Evolutionary conservation across 2,797 vertebrate genomes (phyloP).

Genomic region (Simalia tracyae): DNA sequence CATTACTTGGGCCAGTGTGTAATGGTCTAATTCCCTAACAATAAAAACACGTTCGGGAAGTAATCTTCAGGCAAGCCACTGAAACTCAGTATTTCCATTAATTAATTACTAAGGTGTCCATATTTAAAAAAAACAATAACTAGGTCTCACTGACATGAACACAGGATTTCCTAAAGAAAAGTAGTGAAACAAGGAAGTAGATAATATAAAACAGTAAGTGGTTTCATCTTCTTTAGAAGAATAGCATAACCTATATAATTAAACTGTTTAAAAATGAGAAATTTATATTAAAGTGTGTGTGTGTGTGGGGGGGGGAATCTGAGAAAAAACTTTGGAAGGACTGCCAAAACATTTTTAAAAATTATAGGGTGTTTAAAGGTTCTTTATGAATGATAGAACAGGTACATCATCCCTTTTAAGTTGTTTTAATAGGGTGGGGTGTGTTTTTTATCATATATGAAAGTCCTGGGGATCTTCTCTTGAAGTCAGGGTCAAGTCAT

Average conservation of each 20-base stretch:
- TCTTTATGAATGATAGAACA: conserved; percentile 6
- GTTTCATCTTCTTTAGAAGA: conserved; percentile 20
- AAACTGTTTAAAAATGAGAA: conserved; percentile 15
- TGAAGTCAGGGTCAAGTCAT: conserved; percentile 19
- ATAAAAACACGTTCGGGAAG: conserved; percentile 35
- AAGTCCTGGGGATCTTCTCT: conserved; percentile 24
- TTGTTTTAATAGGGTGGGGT: conserved; percentile 14
- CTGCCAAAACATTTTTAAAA: conserved; percentile 18
- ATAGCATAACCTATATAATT: background rate
- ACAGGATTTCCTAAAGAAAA: conserved; percentile 34
- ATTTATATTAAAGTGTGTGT: background rate
- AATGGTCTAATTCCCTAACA: conserved; percentile 40
- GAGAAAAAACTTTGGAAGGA: background rate
- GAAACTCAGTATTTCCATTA: conserved; percentile 9
- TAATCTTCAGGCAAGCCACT: conserved; percentile 7
- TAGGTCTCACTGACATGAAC: conserved; percentile 24
- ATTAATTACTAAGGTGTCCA: conserved; percentile 19
- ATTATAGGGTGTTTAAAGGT: background rate
- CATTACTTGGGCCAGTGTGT: conserved; percentile 47
- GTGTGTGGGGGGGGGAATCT: background rate
- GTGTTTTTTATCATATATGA: conserved; percentile 34
- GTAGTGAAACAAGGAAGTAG: conserved; percentile 16
- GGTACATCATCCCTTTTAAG: conserved; percentile 18
- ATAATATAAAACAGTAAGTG: background rate
- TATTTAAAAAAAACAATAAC: conserved; percentile 24